Base-by-base conservation (phyloP, 2,888 invertebrate genomes). In the Eristalis pertinax region DNA sequence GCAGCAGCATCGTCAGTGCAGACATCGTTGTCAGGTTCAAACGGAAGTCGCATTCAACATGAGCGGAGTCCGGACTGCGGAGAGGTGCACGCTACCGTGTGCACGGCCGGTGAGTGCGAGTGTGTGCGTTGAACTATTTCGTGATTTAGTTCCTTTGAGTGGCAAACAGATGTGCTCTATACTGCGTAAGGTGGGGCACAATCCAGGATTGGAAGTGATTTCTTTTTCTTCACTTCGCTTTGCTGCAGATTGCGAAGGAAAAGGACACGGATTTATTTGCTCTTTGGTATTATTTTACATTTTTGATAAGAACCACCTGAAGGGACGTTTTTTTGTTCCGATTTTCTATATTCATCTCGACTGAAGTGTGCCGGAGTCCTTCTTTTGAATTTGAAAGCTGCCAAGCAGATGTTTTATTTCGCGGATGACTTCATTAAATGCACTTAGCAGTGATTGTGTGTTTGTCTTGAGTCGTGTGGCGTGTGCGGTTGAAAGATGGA, bases 231-330 rank as follows among this genome's bases (percentile, higher is more conserved):
- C n/a, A 19, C 43, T 50, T 50, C 43, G n/a, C 11, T 67, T 70
- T 41, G 29, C 77, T 78, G 82, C 82, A 82, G 85, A 86, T 75
- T 83, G 70, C 19, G 50, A 50, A 50, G 13, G 22, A 41, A 79
- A 75, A 84, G 87, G 79, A 76, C 76, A 75, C 50, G 50, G 69
- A 80, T 76, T 80, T 84, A 84, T 87, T 87, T 84, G 87, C 60
- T 84, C 19, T 79, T 75, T 43, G 75, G 87, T 87, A 73, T 87
- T 87, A 80, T 84, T 84, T 87, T 84, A 87, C 87, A 87, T 76
- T 83, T 83, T 81, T 79, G 87, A 83, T 87, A 84, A 80, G 83
- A 87, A 84, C 79, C 87, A 87, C 84, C 87, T 84, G 84, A 84
- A 72, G 68, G 84, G 84, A 75, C 38, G 38, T 73, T 26, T 68